Conservation (phyloP, 2,888 invertebrate genomes). For the Drosophila sordidapex region DNA sequence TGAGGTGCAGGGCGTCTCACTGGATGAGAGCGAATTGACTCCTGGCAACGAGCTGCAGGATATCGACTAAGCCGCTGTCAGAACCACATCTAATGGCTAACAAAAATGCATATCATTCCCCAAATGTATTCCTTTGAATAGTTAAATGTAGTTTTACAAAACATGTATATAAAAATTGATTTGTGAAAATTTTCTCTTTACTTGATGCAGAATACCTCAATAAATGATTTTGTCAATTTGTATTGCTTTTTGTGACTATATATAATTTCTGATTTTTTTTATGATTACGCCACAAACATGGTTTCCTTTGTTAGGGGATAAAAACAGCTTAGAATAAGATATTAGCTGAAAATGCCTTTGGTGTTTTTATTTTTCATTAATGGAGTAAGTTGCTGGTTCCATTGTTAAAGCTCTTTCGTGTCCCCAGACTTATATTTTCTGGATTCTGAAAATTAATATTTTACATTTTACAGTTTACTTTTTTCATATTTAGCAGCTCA, state of each 20-base stretch:
- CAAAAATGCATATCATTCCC: neutral
- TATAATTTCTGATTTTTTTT: neutral
- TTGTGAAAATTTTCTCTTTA: conserved; percentile 46
- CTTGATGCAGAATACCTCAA: neutral
- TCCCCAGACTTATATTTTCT: neutral
- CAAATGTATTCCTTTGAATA: conserved; percentile 19
- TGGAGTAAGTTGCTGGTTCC: neutral
- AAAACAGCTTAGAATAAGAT: neutral
- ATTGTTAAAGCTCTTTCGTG: neutral
- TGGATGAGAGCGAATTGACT: conserved; percentile 38
- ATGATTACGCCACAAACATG: neutral
- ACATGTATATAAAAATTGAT: conserved; percentile 36
- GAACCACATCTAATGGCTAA: neutral
- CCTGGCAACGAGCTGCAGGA: conserved; percentile 28
- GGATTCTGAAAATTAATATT: conserved; percentile 25
- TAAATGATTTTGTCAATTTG: neutral
- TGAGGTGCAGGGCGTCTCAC: conserved; percentile 42
- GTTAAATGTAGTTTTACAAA: conserved; percentile 27
- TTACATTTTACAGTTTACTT: conserved; percentile 4
- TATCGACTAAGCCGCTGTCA: conserved; percentile 39
- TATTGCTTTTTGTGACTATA: neutral
- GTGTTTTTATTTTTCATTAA: neutral
- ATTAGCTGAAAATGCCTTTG: neutral
- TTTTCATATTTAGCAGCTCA: conserved; percentile 20
- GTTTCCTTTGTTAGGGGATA: neutral